Evolutionary conservation across 2,888 invertebrate species (phyloP), one percentile per base, ranked within the genome.

Genomic region (Synanthedon tipuliformis): DNA sequence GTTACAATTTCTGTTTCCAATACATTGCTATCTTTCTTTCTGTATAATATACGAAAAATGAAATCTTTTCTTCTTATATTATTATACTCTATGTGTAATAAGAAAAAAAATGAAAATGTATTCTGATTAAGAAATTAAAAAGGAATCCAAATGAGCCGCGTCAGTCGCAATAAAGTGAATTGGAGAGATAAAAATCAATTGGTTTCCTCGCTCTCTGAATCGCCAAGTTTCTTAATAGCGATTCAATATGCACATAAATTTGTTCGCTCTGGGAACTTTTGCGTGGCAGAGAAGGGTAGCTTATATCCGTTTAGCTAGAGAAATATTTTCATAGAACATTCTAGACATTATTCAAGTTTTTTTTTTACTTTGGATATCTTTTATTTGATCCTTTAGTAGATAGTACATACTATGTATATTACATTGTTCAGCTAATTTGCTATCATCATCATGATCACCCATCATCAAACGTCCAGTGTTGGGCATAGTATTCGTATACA

Each of bases 231-330:
- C 65, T 63, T 71, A 71, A 69, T 68, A 64, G 66, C 69, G 66
- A 69, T 74, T 68, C 70, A 65, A 69, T 78, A 81, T 81, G 82
- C 74, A 75, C 80, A 81, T 82, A 82, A 75, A 81, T 82, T 81
- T 70, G 61, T 64, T 61, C 56, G 56, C 57, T 56, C 56, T 53
- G 52, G 53, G 59, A 61, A 63, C 64, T 65, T 56, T 53, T 41
- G 53, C 55, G 48, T 48, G 48, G 34, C 41, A 45, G 16, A 27
- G 50, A 50, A 50, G 18, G 50, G 16, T 50, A 16, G 23, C 41
- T 51, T 51, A 41, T 51, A 51, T 16, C 23, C 40, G 12, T n/a
- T 51, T 51, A 13, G 40, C 15, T 45, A 45, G 15, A 15, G 45
- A n/a, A 45, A 45, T n/a, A 45, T 45, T 45, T 45, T 45, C 15